Base-by-base conservation (phyloP, 2,797 vertebrate species). In the Acipenser oxyrinchus region DNA sequence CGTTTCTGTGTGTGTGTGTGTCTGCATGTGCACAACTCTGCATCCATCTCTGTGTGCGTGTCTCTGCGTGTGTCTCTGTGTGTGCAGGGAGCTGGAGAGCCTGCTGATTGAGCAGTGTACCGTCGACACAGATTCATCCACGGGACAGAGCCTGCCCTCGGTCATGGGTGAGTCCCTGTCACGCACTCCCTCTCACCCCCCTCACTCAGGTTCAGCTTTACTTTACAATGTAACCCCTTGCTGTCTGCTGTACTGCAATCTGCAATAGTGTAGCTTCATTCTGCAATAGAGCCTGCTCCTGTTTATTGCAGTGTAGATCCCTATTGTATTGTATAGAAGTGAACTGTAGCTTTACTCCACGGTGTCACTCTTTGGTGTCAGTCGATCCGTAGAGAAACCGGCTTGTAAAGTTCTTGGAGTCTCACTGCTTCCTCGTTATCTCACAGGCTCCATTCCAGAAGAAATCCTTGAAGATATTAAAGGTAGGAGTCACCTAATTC, bases 381-480 rank as follows among this genome's bases (percentile, higher is more conserved):
- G 23, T 37, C 23, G 4, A 37, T 37, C 23, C 23, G 23, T 37
- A 37, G 23, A 37, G 23, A 37, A 37, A 37, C 23, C 23, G 23
- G 23, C 2, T 3, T 37, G 23, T 37, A 37, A 37, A 37, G 23
- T 37, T 37, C 23, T 37, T 37, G 23, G 23, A 37, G 23, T 37
- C 23, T 37, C 2, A 37, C 23, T 3, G 23, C 2, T 3, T 37
- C 23, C 23, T 37, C 4, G 23, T 37, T 37, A 37, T 37, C 23
- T 37, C 23, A 72, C 74, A 98, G 95, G 93, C 64, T 91, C 88
- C 51, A 83, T 99, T 72, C 87, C 91, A 71, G 96, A 99, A 81
- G 92, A 96, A 48, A 81, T 93, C 37, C 89, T 98, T 70, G 96
- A 99, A 74, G 97, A 99, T 72, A 94, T 98, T 76, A 98, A 98